Conservation (phyloP, 2,888 invertebrate genomes). For the Dolichomitus sp. region DNA sequence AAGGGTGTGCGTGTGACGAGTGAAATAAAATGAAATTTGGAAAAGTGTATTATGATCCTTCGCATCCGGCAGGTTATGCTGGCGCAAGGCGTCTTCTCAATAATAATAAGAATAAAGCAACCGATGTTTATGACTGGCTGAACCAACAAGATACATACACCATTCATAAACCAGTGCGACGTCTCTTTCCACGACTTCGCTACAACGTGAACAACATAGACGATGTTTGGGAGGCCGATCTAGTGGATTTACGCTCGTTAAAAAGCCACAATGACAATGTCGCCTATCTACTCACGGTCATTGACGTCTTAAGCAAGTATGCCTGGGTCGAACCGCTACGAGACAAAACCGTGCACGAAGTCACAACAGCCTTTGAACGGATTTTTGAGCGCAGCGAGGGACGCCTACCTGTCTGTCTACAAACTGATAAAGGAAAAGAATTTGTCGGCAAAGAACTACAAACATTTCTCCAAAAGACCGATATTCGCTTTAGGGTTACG, state of each 20-base stretch:
- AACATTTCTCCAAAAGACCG: conserved; percentile 54
- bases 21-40: background rate
- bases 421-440: conserved; percentile 74
- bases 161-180: conserved; percentile 40
- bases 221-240: conserved; percentile 66
- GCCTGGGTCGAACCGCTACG: conserved; percentile 70
- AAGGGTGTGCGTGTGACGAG: no score
- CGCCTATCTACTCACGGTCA: conserved; percentile 66
- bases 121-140: conserved; percentile 24
- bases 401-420: conserved; percentile 52
- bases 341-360: conserved; percentile 64
- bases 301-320: conserved; percentile 70
- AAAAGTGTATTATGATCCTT: background rate
- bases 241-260: conserved; percentile 46
- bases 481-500: conserved; percentile 58
- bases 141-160: conserved; percentile 63
- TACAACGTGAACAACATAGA: conserved; percentile 64
- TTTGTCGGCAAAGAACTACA: conserved; percentile 67
- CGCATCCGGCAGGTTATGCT: background rate
- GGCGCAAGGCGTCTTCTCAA: background rate
- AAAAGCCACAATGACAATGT: conserved; percentile 60
- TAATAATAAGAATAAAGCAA: background rate
- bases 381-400: conserved; percentile 61
- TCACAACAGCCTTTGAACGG: conserved; percentile 66
- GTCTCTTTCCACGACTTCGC: conserved; percentile 29